These are phyloP conservation scores for Achatina immaculata DNA, from an alignment of 1,140 invertebrate species.

Conservation along the genomic window DNA sequence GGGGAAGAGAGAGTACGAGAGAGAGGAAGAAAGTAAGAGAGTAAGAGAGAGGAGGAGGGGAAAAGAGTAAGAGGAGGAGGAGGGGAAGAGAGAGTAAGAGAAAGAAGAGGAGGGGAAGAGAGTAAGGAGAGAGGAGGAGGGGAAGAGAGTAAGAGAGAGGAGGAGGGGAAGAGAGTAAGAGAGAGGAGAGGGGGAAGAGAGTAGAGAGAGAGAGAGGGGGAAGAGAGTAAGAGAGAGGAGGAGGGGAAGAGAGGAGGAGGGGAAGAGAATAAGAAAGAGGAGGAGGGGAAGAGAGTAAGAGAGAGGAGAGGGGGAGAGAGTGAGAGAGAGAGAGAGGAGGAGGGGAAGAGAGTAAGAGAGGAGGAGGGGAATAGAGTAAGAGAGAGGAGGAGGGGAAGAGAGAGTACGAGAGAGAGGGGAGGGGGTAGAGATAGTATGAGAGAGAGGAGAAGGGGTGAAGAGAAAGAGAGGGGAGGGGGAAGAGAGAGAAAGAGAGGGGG, in stretches of 20 bases:
- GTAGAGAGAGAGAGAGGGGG: no score
- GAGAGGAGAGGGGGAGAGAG: not conserved
- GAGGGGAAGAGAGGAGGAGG: not conserved
- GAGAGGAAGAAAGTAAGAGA: not conserved
- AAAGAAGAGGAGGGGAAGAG: not conserved
- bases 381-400: not conserved
- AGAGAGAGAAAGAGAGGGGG: not conserved
- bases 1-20: no score
- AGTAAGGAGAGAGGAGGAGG: not conserved
- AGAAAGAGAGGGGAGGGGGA: conserved; percentile 7
- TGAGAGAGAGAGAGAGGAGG: not conserved
- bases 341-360: not conserved
- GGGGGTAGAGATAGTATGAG: not conserved
- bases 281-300: conserved; percentile 21
- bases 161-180: conserved; percentile 5
- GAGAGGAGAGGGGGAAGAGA: not conserved
- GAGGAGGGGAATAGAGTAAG: not conserved
- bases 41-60: conserved; percentile 14
- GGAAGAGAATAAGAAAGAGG: conserved; percentile 28
- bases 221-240: conserved; percentile 4
- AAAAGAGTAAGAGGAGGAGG: not conserved
- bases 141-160: conserved; percentile 1
- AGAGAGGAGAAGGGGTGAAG: not conserved
- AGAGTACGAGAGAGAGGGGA: no score
- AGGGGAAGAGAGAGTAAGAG: not conserved